Conservation (phyloP, 2,888 invertebrate species). For the Tortricodes alternella region DNA sequence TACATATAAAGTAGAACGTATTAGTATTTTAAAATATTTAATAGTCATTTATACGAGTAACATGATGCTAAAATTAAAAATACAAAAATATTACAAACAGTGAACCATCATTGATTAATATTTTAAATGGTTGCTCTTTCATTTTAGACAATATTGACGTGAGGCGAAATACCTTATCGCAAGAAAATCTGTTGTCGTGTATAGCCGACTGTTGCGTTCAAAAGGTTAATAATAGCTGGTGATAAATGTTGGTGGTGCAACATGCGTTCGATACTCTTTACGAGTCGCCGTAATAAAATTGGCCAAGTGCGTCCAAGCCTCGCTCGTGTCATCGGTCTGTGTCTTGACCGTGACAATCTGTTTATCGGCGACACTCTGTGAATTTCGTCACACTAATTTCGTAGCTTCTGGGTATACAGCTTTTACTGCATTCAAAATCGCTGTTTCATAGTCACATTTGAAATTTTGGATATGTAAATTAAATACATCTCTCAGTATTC, state of each 20-base stretch:
- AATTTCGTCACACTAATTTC: constrained; percentile 26
- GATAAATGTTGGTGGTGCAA: not conserved
- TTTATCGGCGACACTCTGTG: constrained; percentile 3
- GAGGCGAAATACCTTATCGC: not conserved
- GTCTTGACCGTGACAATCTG: constrained; percentile 22
- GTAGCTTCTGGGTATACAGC: constrained; percentile 8
- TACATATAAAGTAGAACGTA: too few species aligned
- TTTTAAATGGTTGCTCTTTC: too few species aligned
- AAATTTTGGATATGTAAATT: constrained; percentile 1
- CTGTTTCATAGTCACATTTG: constrained; percentile 1
- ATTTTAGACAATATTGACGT: not conserved
- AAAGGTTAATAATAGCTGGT: not conserved
- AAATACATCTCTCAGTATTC: not conserved
- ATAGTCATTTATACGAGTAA: too few species aligned
- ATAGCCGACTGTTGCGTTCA: not conserved
- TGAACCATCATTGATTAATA: too few species aligned
- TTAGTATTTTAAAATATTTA: too few species aligned
- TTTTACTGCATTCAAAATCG: constrained; percentile 4
- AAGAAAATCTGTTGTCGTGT: too few species aligned
- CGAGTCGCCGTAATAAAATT: constrained; percentile 9
- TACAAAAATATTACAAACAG: too few species aligned
- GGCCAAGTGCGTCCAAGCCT: constrained; percentile 21
- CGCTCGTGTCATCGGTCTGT: constrained; percentile 4
- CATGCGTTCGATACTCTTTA: constrained; percentile 13
- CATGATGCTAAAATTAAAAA: too few species aligned